phyloP scores from a whole-genome alignment of 2,797 vertebrate species.

The Thalassophryne amazonica region DNA sequence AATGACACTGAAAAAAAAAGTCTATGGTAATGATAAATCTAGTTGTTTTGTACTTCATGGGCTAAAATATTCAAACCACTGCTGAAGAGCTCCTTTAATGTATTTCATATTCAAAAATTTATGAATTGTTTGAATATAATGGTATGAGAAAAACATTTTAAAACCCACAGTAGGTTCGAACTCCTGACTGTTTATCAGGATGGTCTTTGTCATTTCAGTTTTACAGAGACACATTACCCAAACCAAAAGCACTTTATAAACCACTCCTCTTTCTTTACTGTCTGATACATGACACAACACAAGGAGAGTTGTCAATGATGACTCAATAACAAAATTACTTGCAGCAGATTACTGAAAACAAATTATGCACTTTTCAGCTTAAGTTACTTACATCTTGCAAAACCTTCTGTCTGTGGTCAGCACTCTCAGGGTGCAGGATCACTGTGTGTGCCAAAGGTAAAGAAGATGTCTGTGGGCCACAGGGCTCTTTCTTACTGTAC shows the following conservation, averaged over 20 bases:
- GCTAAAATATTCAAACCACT: neutral
- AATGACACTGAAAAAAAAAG: neutral
- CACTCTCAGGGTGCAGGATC: no score
- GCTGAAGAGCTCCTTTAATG: neutral
- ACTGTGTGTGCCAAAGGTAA: no score
- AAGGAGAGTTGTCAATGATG: no score
- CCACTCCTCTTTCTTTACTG: no score
- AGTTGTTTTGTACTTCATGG: constrained; percentile 6
- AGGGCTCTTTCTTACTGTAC: no score
- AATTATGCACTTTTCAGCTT: no score
- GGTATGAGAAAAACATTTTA: neutral
- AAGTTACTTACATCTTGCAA: no score
- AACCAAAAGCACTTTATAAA: neutral
- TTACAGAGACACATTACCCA: neutral
- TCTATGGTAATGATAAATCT: constrained; percentile 4
- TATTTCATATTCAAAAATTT: neutral
- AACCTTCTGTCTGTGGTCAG: no score
- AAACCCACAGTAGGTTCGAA: neutral
- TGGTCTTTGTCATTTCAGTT: neutral
- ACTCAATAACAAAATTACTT: no score
- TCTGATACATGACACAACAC: no score
- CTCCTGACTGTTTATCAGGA: neutral
- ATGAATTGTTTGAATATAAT: neutral
- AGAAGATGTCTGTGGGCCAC: no score
- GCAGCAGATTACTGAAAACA: no score